A percentile compares a stretch with the other conserved stretches of the same genome.
Evolutionary conservation across 2,113 vertebrate species (phyloP).

Genomic region (Actenoides lindsayi): DNA sequence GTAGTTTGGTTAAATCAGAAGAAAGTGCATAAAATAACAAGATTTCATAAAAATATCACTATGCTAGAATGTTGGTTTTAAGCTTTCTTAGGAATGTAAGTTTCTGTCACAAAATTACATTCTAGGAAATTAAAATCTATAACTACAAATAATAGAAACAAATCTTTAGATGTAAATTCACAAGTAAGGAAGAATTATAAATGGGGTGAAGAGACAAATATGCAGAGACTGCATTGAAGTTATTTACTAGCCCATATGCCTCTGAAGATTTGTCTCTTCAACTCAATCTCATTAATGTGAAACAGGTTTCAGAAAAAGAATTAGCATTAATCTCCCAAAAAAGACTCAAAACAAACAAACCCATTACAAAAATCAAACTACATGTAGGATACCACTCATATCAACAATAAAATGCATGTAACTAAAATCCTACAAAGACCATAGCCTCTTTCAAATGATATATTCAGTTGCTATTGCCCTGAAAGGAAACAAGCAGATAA

Average conservation of each 20-base stretch:
- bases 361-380: background rate
- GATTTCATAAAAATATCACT: background rate
- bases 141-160: background rate
- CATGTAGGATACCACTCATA: background rate
- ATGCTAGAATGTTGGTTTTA: background rate
- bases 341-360: background rate
- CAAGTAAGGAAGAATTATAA: background rate
- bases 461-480: background rate
- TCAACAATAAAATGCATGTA: background rate
- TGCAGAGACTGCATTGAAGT: background rate
- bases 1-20: background rate
- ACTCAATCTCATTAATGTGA: background rate
- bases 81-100: background rate
- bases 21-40: background rate
- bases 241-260: background rate
- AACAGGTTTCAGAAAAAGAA: background rate
- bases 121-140: background rate
- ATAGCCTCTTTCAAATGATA: background rate
- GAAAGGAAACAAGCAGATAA: background rate
- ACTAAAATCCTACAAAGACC: background rate
- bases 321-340: background rate
- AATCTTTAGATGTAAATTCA: background rate
- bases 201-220: background rate
- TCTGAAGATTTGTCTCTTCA: background rate
- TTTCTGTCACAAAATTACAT: background rate